Conservation (phyloP, 2,113 vertebrate genomes). For the Eonycteris spelaea region DNA sequence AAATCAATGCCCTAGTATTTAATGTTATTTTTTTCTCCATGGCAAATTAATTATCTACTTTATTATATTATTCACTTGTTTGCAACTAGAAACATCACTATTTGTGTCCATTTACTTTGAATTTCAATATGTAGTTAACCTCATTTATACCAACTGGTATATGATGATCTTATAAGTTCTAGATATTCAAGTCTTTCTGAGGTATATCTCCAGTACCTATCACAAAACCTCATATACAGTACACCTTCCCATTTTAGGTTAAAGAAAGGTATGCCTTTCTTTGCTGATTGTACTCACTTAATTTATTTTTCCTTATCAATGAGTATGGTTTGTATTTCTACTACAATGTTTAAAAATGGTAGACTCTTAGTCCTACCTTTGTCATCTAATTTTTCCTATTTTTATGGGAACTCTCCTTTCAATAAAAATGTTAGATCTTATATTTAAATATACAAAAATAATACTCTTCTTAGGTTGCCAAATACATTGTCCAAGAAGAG, state of each 20-base stretch:
- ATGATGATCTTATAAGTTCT: not conserved
- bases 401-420: constrained; percentile 25
- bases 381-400: not conserved
- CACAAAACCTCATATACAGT: not conserved
- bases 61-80: constrained; percentile 29
- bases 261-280: not conserved
- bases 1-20: constrained; percentile 39
- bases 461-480: not conserved
- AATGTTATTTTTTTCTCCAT: not conserved
- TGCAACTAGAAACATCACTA: not conserved
- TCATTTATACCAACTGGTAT: not conserved
- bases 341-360: not conserved
- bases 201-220: not conserved
- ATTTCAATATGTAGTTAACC: not conserved
- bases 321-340: constrained; percentile 13
- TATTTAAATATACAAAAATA: not conserved
- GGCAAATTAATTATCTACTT: constrained; percentile 34
- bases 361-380: not conserved
- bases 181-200: not conserved
- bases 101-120: not conserved
- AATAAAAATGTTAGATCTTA: not conserved
- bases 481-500: not conserved
- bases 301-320: constrained; percentile 43
- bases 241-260: not conserved
- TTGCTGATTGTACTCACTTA: not conserved